Evolutionary conservation across 2,113 vertebrate species (phyloP), one percentile per base, ranked within the genome.

Genomic region (Rhegmatorhina hoffmannsi): DNA sequence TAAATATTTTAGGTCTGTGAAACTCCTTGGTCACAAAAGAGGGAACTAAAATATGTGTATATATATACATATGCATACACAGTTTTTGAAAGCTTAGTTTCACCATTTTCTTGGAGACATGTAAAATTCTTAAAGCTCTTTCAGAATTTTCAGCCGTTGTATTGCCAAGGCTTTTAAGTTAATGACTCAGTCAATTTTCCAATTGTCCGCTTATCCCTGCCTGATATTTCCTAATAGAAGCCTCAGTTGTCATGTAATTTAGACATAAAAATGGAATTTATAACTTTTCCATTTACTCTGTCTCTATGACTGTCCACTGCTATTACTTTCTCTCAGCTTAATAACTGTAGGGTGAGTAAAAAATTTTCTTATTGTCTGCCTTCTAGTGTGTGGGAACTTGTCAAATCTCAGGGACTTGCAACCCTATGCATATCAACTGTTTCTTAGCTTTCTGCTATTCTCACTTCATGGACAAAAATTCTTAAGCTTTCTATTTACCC

Each of bases 111-210:
- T 49, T n/a, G 26, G 23, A 83, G 67, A 85, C 90, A 70, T n/a
- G 17, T 67, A n/a, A 38, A 88, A 52, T 83, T 93, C 23, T 75
- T 53, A 81, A 84, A 64, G 23, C 60, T 52, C 19, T 33, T 94
- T 86, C 53, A 34, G 63, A 67, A 17, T 81, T 94, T 64, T 49
- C 90, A 84, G 43, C 55, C 85, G 40, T 62, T 91, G 72, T 56
- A 67, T 67, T 90, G 50, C 28, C 33, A 56, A 46, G 28, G 78
- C 33, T 74, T 94, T 88, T 64, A 84, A 64, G 79, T 5, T 38
- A 63, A 80, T 86, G 56, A 44, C 47, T 93, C 78, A 67, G 78
- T 92, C 40, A 87, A 26, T 86, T 90, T 95, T 92, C 72, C 83
- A 36, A 6, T 92, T 88, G 53, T 72, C 47, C 87, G 29, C 58